Evolutionary conservation across 2,113 vertebrate genomes (phyloP), one percentile per base, ranked within the genome.

Genomic region (Vireo altiloquus): DNA sequence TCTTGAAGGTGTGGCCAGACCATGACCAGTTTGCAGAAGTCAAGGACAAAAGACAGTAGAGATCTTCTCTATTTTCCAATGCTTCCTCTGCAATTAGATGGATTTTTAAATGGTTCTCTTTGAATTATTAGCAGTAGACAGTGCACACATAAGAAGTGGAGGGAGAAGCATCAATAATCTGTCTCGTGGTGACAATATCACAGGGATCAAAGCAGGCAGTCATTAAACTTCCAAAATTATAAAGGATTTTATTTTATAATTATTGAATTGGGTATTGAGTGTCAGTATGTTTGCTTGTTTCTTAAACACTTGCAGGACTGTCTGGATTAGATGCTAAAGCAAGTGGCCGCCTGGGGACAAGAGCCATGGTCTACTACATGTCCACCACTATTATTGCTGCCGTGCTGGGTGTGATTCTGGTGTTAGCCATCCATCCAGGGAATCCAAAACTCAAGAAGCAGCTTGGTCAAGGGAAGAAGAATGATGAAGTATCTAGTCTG

Each of bases 311-410:
- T 83, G 64, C 91, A 99, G 99, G 99, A 93, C 97, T 99, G 83
- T 98, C 99, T 25, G 99, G 99, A 89, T 97, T 99, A 96, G 99
- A 99, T 94, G 99, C 99, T 92, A 99, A 99, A 97, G 99, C 99
- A 78, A 99, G 99, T 40, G 99, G 99, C 60, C 99, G 99, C 60
- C 72, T 99, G 86, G 99, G 99, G 57, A 99, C 99, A 14, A 98
- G 99, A 97, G 99, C 99, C 83, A 99, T 99, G 99, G 96, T 99
- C 25, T 99, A 99, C 96, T 99, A 99, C 94, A 99, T 99, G 99
- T 90, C 97, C 74, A 99, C 99, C 24, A 99, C 99, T 60, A 91
- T 99, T 90, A 99, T 99, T n/a, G 99, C 99, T 37, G 99, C 99
- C 5, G 86, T 99, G 76, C 97, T 99, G 95, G 99, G 99, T 9